Evolutionary conservation across 2,888 invertebrate species (phyloP), one percentile per base, ranked within the genome.

Genomic region (Ennomos erosarius): DNA sequence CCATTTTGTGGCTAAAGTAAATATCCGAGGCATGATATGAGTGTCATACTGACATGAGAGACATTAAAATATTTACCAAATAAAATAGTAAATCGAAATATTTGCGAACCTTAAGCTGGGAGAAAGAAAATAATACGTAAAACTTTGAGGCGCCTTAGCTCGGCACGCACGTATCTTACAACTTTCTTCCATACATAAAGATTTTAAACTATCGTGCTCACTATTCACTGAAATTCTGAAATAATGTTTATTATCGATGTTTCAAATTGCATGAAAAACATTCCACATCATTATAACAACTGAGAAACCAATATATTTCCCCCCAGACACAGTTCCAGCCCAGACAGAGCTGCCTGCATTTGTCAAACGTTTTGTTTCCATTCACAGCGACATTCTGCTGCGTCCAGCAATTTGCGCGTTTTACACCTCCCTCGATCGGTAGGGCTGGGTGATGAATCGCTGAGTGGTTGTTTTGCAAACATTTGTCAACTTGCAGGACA

Each of bases 371-470:
- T 59, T 53, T 44, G 48, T 50, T 33, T 13, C 0, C 11, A 8
- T 8, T 37, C 49, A 48, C 43, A 26, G 10, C 38, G 38, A 38
- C 37, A 10, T 49, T 44, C 35, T 37, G 42, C 42, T 11, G 11
- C 46, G 10, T 10, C 16, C 12, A 4, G 44, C 42, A 38, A 43
- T 57, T 51, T 57, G 47, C 33, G 44, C 38, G 45, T 10, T 38
- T 45, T 36, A 16, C 40, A 10, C 37, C 16, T 39, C 56, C n/a
- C 11, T 16, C 42, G 52, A 48, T 48, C 39, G 48, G 44, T 34
- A 34, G 52, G 47, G 44, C 9, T 35, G 42, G 9, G 11, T 52
- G 57, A 58, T 49, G 42, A 35, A 58, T 58, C 13, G 38, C 39
- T 34, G 39, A 10, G 9, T 8, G 4, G 3, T 45, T 36, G 13